Evolutionary conservation across 2,797 vertebrate genomes (phyloP), one percentile per base, ranked within the genome.

Genomic region (Falco novaeseelandiae): DNA sequence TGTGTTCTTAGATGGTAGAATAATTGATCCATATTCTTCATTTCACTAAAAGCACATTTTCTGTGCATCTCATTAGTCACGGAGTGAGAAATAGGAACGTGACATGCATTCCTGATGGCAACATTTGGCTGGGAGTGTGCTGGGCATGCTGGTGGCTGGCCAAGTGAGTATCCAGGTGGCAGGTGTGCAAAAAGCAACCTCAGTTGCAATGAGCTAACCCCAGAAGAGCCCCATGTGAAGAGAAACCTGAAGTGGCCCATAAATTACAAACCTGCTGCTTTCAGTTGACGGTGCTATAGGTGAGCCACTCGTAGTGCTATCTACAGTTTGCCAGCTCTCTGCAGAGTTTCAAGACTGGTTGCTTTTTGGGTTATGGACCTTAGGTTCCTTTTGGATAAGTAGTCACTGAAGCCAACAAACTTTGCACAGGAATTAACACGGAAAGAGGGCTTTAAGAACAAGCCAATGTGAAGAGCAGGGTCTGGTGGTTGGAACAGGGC

Each of bases 131-230:
- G 54, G 57, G 72, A 44, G 23, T 27, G 38, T 25, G 29, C 36
- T 62, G 72, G 59, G 23, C 8, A 6, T 51, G 17, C 48, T 55
- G 76, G 27, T n/a, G 44, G 17, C 42, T 86, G 69, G 6, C 19
- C 0, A 2, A 82, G 19, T 0, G 2, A 11, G 1, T 49, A 4
- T 51, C 42, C 29, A 7, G 15, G 19, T 30, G 16, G 22, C 14
- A 46, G n/a, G 3, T 40, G 44, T 71, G 27, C 19, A 51, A 49
- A 74, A 7, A 82, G 23, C 44, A 84, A 23, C 12, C 8, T 71
- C 12, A 32, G 14, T 8, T 83, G 25, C 42, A 58, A 8, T 14
- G n/a, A 73, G 17, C 8, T 15, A 21, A 48, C 9, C 12, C 5
- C 58, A 74, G 17, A 52, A 78, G 22, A 90, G 15, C 5, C 12